Evolutionary conservation across 2,797 vertebrate genomes (phyloP), one percentile per base, ranked within the genome.

Genomic region (Myotis planiceps): DNA sequence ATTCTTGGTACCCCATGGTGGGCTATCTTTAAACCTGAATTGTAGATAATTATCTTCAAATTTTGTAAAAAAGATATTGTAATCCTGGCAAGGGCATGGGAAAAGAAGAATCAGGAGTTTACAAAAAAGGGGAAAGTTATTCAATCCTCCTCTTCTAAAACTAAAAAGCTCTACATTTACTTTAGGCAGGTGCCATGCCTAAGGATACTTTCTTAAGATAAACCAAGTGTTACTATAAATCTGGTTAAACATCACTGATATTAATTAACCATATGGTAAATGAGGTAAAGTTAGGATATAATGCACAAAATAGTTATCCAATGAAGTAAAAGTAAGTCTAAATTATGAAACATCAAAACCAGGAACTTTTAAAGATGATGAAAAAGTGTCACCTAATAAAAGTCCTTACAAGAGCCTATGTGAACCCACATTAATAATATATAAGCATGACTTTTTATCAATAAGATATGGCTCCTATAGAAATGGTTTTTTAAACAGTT

Each of bases 1-100:
- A 78, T 74, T 85, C n/a, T 49, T 88, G 74, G 53, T 76, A 78
- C 91, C 74, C 42, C 42, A 19, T n/a, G 9, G 65, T 80, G 15
- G 76, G 58, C 15, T 88, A 88, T 55, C 68, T 78, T 93, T 86
- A 88, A 92, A 74, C 21, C 51, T 76, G 71, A 90, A 93, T 16
- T 89, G 25, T 69, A 58, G 55, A 85, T 83, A 23, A 88, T 39
- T 87, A 42, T 53, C 15, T 27, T 15, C 83, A 85, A 78, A 23
- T 78, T 90, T 55, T 69, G 16, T 72, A 76, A 71, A 42, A 68
- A 75, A 60, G 18, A 80, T 27, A 90, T 1, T 34, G 6, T 89
- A 83, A 53, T 83, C 49, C 39, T 79, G 39, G 19, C 19, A 66
- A 68, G 16, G 75, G 13, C 25, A n/a, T 69, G 45, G 58, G 18